Conservation (phyloP, 2,888 invertebrate genomes). For the Cheiracanthium punctorium region DNA sequence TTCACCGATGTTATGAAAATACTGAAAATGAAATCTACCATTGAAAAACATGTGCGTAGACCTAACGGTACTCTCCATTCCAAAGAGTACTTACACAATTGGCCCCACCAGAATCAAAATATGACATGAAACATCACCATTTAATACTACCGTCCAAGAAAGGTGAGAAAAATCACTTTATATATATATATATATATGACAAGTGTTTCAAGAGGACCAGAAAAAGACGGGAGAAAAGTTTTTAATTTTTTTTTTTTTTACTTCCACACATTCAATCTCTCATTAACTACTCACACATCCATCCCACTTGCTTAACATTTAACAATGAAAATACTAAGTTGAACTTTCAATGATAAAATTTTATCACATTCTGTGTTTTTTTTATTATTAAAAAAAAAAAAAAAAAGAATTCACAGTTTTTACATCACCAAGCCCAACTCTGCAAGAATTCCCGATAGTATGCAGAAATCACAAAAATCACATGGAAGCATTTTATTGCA, state of each 20-base stretch:
- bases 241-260: too few species aligned
- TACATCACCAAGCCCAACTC: conserved; percentile 38
- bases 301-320: conserved; percentile 57
- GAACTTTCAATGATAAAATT: conserved; percentile 66
- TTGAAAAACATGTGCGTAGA: too few species aligned
- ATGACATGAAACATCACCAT: neutral
- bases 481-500: conserved; percentile 21
- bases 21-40: too few species aligned
- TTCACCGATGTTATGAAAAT: too few species aligned
- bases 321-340: conserved; percentile 67
- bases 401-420: conserved; percentile 66
- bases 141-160: too few species aligned
- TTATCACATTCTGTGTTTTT: conserved; percentile 62
- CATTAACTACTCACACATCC: conserved; percentile 29
- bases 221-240: conserved; percentile 1
- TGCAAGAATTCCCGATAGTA: conserved; percentile 1
- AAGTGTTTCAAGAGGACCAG: neutral
- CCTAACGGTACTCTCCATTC: too few species aligned
- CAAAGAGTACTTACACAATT: too few species aligned
- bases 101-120: neutral
- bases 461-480: conserved; percentile 22
- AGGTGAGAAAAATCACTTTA: too few species aligned
- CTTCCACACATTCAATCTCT: conserved; percentile 16
- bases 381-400: too few species aligned
- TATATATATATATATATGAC: too few species aligned